Evolutionary conservation across 2,797 vertebrate genomes (phyloP).

Genomic region (Gadopsis bispinosus): DNA sequence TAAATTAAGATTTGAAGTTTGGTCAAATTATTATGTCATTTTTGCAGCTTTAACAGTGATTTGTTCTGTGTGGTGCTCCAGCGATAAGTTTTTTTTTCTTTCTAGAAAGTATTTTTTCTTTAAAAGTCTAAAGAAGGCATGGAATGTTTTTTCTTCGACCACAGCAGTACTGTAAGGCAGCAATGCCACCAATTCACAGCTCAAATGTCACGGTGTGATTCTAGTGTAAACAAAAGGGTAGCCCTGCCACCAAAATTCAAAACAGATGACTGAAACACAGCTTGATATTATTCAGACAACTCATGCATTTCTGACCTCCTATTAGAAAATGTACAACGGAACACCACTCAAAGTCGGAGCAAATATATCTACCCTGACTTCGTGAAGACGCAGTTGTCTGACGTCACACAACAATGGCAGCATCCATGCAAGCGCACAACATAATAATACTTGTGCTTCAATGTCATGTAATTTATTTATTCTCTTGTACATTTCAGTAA

Average conservation of each 20-base stretch:
- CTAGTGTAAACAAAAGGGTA: background rate
- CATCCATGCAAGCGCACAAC: too few relatives aligned
- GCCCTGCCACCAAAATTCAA: background rate
- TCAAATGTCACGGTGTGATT: background rate
- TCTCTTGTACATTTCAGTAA: too few relatives aligned
- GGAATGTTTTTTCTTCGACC: background rate
- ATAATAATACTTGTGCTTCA: too few relatives aligned
- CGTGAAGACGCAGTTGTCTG: too few relatives aligned
- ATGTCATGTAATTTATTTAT: too few relatives aligned
- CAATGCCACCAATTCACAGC: background rate
- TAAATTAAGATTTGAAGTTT: slow-evolving; percentile 28
- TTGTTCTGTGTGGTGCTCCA: background rate
- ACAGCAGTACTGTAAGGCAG: background rate
- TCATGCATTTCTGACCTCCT: too few relatives aligned
- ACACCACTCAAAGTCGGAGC: too few relatives aligned
- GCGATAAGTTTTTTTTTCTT: background rate
- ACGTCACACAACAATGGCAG: too few relatives aligned
- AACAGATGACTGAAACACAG: background rate
- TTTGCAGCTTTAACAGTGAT: slow-evolving; percentile 6
- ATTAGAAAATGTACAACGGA: too few relatives aligned
- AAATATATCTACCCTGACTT: too few relatives aligned
- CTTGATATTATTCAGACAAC: background rate
- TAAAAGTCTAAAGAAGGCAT: background rate
- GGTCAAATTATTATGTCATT: slow-evolving; percentile 10
- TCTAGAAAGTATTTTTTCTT: background rate